These are phyloP conservation scores for Paramisgurnus dabryanus DNA, from an alignment of 2,113 vertebrate genomes.

Conservation along the genomic window DNA sequence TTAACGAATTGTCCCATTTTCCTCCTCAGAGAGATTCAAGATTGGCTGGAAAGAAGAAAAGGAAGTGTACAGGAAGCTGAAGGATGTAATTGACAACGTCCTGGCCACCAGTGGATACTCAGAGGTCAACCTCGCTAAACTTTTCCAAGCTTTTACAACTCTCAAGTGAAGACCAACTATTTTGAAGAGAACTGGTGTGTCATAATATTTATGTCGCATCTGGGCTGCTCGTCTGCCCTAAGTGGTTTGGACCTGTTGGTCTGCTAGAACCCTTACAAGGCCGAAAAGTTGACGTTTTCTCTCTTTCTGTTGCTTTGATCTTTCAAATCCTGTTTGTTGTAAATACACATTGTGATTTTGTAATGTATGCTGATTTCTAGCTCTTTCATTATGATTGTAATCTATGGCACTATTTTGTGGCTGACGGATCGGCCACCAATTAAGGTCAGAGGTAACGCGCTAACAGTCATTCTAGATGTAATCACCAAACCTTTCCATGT, in stretches of 20 bases:
- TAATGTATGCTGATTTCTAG: constrained; percentile 27
- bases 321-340: constrained; percentile 15
- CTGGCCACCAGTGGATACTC: constrained; percentile 87
- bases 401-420: not conserved
- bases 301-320: not conserved
- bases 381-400: not conserved
- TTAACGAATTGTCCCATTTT: constrained; percentile 37
- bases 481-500: constrained; percentile 35
- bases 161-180: constrained; percentile 65
- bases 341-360: constrained; percentile 40
- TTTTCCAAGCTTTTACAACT: constrained; percentile 81
- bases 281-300: no score
- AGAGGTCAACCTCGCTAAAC: constrained; percentile 90
- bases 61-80: constrained; percentile 82
- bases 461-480: constrained; percentile 23
- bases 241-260: not conserved
- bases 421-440: not conserved
- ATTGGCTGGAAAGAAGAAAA: constrained; percentile 14
- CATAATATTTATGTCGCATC: constrained; percentile 25
- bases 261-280: not conserved
- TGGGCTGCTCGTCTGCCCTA: not conserved
- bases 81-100: constrained; percentile 82
- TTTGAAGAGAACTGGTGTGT: not conserved
- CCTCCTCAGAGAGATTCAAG: not conserved
- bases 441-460: constrained; percentile 35